These are phyloP conservation scores for Hydrocynus forskahlii DNA, from an alignment of 2,797 vertebrate species.

Conservation along the genomic window DNA sequence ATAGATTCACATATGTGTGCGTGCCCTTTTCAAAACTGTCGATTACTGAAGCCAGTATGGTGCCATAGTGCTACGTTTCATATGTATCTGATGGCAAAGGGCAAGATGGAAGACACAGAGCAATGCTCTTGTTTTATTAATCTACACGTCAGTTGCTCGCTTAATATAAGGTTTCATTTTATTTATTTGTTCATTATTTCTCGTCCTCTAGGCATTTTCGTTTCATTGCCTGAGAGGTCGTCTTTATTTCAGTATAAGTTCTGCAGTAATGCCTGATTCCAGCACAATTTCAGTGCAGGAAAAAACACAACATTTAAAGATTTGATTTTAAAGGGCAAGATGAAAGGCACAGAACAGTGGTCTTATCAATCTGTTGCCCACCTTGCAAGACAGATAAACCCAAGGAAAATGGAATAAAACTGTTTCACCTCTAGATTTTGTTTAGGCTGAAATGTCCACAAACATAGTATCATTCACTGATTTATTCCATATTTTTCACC, in stretches of 20 bases:
- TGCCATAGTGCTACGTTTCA: slow-evolving; percentile 54
- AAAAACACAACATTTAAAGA: neutral
- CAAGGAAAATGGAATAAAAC: slow-evolving; percentile 1
- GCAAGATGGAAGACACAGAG: slow-evolving; percentile 49
- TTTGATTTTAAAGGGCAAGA: slow-evolving; percentile 10
- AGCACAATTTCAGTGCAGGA: neutral
- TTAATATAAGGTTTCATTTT: slow-evolving; percentile 11
- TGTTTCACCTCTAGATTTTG: slow-evolving; percentile 18
- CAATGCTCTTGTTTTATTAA: slow-evolving; percentile 47
- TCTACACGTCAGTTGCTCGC: slow-evolving; percentile 4
- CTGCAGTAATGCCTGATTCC: slow-evolving; percentile 3
- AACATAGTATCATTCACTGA: neutral
- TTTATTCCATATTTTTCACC: neutral
- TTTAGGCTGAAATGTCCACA: neutral
- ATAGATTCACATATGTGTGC: slow-evolving; percentile 53
- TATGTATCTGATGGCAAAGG: slow-evolving; percentile 53
- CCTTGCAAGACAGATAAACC: slow-evolving; percentile 13
- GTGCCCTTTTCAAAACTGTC: slow-evolving; percentile 66
- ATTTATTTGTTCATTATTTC: neutral
- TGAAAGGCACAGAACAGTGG: neutral
- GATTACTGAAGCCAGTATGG: slow-evolving; percentile 57
- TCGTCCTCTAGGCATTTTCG: neutral
- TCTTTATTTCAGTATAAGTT: neutral
- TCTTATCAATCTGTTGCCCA: slow-evolving; percentile 8
- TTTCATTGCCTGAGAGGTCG: neutral